Evolutionary conservation across 1,140 invertebrate genomes (phyloP).

Genomic region (Bombus haemorrhoidalis): DNA sequence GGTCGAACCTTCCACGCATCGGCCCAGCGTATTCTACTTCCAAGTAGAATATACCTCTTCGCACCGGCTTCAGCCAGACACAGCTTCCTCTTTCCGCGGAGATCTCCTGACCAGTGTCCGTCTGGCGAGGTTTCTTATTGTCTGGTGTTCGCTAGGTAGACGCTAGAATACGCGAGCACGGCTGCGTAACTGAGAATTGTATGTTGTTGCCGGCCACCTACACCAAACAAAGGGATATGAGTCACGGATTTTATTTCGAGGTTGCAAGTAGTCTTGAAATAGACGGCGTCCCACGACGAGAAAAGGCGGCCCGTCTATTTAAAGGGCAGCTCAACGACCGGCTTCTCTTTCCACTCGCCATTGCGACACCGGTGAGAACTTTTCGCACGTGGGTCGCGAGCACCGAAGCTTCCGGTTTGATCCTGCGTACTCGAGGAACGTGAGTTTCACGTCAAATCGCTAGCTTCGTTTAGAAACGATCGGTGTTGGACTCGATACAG

Average conservation of each 20-base stretch:
- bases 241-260: conserved; percentile 62
- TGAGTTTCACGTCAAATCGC: background rate
- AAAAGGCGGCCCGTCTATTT: conserved; percentile 56
- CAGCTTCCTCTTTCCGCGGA: background rate
- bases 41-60: background rate
- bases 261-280: conserved; percentile 48
- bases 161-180: background rate
- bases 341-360: conserved; percentile 29
- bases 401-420: conserved; percentile 11
- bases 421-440: background rate
- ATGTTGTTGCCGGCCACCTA: conserved; percentile 37
- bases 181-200: conserved; percentile 26
- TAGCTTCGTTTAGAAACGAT: background rate
- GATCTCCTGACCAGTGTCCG: background rate
- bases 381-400: conserved; percentile 18
- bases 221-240: conserved; percentile 53
- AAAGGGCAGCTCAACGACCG: conserved; percentile 35
- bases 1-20: too few relatives aligned
- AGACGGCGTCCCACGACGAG: conserved; percentile 55
- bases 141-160: conserved; percentile 10
- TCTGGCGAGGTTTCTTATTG: background rate
- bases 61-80: background rate
- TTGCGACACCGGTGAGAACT: conserved; percentile 37
- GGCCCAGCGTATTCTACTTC: background rate
- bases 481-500: too few relatives aligned